Conservation (phyloP, 2,888 invertebrate genomes). For the Drosophila meridiana region DNA sequence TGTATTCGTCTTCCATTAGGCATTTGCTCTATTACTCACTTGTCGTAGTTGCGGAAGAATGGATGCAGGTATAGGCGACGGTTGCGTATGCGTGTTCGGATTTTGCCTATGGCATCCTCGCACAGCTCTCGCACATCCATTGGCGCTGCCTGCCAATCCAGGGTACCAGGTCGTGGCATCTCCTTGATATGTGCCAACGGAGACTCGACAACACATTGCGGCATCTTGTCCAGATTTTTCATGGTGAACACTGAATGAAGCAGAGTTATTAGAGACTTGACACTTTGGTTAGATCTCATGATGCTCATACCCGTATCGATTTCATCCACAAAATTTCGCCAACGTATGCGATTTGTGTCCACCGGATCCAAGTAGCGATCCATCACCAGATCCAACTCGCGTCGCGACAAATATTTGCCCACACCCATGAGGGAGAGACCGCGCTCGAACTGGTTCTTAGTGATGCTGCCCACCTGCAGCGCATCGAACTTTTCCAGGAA, state of each 20-base stretch:
- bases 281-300: neutral
- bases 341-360: slow-evolving; percentile 89
- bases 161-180: slow-evolving; percentile 85
- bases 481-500: slow-evolving; percentile 91
- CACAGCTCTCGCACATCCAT: slow-evolving; percentile 86
- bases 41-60: slow-evolving; percentile 90
- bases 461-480: slow-evolving; percentile 89
- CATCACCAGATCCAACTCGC: slow-evolving; percentile 88
- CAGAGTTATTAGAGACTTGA: neutral
- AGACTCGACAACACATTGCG: slow-evolving; percentile 86
- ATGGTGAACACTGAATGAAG: slow-evolving; percentile 87
- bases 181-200: slow-evolving; percentile 86
- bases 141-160: slow-evolving; percentile 85
- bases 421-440: slow-evolving; percentile 89
- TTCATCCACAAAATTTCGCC: slow-evolving; percentile 92
- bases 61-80: slow-evolving; percentile 89
- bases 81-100: slow-evolving; percentile 88
- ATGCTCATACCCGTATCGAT: slow-evolving; percentile 88
- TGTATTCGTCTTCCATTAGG: neutral
- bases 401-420: slow-evolving; percentile 87
- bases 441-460: slow-evolving; percentile 90
- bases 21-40: slow-evolving; percentile 84
- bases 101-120: slow-evolving; percentile 88
- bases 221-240: slow-evolving; percentile 89
- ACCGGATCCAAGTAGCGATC: slow-evolving; percentile 90